Evolutionary conservation across 2,888 invertebrate species (phyloP), one percentile per base, ranked within the genome.

Genomic region (Agriopis leucophaearia): DNA sequence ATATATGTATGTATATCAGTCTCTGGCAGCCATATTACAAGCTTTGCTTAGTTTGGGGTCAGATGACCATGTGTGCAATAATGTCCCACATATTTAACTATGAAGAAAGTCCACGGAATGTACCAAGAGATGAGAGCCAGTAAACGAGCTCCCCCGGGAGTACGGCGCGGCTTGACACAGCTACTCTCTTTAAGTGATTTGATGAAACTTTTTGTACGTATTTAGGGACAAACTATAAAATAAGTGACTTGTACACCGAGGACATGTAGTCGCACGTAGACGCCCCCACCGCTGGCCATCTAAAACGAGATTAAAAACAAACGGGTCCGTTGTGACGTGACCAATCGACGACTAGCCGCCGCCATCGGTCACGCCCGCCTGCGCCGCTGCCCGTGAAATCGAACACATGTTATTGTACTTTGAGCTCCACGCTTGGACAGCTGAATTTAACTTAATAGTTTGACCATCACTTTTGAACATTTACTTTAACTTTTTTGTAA

Each of bases 331-430:
- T 50, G 12, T 47, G 35, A 73, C 77, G 85, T 80, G 83, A 71
- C 87, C 80, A 85, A 89, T 87, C 83, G 81, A 84, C 83, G 71
- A 77, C 61, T 61, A 71, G 77, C 77, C 61, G 71, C 72, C 72
- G 71, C 73, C 78, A 78, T 84, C 78, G 79, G 84, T 77, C 79
- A 77, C 82, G 78, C 81, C 66, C 60, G 72, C 70, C 66, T 71
- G 73, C 55, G 58, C 74, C 69, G 66, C 51, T 51, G 35, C 67
- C 66, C 72, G 73, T 60, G 71, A 72, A 68, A 80, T 77, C 70
- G 71, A 66, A 80, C 81, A 79, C 78, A 76, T 80, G 79, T 69
- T 72, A 64, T 69, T 58, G 54, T 18, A 51, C n/a, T 12, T 15
- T 47, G 47, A n/a, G n/a, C n/a, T 47, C n/a, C 44, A 44, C 44